Percentiles rank a stretch among this genome's conserved stretches.
These are phyloP conservation scores for Cynopterus brachyotis DNA, from an alignment of 2,113 vertebrate species.

Conservation along the genomic window DNA sequence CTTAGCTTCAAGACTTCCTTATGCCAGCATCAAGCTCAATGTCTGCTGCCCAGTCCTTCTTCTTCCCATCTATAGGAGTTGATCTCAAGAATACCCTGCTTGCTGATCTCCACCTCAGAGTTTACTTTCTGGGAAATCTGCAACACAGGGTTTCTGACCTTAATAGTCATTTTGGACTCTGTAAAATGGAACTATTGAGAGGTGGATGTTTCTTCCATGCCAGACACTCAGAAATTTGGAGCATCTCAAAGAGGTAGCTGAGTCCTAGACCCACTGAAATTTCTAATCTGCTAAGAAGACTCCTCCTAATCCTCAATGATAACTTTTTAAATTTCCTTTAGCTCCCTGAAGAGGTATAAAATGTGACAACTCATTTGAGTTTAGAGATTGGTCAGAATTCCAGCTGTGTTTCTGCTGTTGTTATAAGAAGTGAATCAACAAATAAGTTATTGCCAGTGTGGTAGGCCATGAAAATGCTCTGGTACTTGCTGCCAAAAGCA, in stretches of 20 bases:
- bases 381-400: not conserved
- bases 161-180: not conserved
- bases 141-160: not conserved
- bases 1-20: not conserved
- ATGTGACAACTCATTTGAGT: not conserved
- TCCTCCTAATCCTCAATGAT: not conserved
- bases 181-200: not conserved
- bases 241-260: not conserved
- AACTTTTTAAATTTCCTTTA: not conserved
- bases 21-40: not conserved
- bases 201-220: not conserved
- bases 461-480: not conserved
- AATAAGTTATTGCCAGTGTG: not conserved
- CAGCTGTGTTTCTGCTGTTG: not conserved
- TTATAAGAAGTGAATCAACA: not conserved
- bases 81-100: not conserved
- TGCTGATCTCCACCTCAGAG: not conserved
- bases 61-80: fast-evolving
- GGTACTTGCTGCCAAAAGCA: not conserved
- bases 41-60: not conserved
- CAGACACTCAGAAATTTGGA: not conserved
- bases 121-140: not conserved
- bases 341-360: not conserved
- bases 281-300: not conserved
- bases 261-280: not conserved